These are phyloP conservation scores for Nemopilema nomurai DNA, from an alignment of 30 jellyfish, hydroid and myxozoan species.

Conservation along the genomic window DNA sequence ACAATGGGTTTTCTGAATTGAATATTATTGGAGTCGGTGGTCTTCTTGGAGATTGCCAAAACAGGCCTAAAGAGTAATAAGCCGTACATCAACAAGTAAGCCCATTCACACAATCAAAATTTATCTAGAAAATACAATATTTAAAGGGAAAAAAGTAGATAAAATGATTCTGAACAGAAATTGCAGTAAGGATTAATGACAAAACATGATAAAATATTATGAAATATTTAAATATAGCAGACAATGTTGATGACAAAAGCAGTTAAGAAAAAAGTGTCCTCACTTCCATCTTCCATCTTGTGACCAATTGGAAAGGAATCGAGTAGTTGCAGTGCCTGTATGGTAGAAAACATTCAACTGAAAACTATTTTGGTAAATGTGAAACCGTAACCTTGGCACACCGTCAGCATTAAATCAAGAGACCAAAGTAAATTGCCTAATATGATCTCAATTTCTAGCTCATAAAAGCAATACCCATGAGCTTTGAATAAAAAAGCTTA, in stretches of 20 bases:
- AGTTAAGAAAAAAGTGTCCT: constrained; percentile 14
- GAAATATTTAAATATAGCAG: neutral
- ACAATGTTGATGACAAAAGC: neutral
- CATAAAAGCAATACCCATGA: too few relatives aligned
- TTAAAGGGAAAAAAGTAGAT: too few relatives aligned
- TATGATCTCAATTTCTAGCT: too few relatives aligned
- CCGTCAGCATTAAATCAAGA: too few relatives aligned
- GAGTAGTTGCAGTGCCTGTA: constrained; percentile 80
- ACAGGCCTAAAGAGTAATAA: constrained; percentile 54
- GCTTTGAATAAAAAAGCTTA: too few relatives aligned
- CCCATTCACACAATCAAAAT: too few relatives aligned
- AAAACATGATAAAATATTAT: too few relatives aligned
- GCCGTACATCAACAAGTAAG: too few relatives aligned
- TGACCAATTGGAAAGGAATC: constrained; percentile 81
- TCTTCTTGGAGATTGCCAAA: constrained; percentile 96
- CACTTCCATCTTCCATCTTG: constrained; percentile 87
- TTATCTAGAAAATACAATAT: too few relatives aligned
- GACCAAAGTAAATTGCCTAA: too few relatives aligned
- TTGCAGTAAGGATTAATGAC: too few relatives aligned
- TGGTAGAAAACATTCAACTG: neutral
- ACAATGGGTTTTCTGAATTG: constrained; percentile 50
- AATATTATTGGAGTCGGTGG: constrained; percentile 89
- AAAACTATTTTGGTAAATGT: neutral
- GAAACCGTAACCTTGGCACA: neutral
- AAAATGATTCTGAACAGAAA: too few relatives aligned